Evolutionary conservation across 2,888 invertebrate species (phyloP), one percentile per base, ranked within the genome.

Genomic region (Luperina testacea): DNA sequence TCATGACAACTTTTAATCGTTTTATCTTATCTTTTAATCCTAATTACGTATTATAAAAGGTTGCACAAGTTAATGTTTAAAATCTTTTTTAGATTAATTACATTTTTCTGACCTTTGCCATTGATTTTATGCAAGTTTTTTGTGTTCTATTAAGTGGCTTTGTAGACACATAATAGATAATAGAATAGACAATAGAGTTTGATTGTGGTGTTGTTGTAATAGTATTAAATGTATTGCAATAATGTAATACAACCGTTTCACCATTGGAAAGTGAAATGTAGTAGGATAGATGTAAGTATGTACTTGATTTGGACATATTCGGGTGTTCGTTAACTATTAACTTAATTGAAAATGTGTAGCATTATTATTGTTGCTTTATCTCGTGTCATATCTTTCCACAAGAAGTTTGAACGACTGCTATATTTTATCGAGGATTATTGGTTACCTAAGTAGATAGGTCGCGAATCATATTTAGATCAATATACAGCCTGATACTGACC

Each of bases 11-110:
- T 64, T 70, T 71, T 51, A 51, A 80, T 82, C 61, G 64, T 70
- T 63, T 53, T 77, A 88, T 87, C 89, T 88, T 78, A 88, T 88
- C 88, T 81, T 70, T 63, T 63, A 73, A 89, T 89, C 89, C 68
- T 89, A 89, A 89, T 89, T 89, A 83, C 75, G 71, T 70, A 69
- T 57, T 45, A 81, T 72, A 85, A 86, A 84, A 87, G 81, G 57
- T 88, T 88, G 80, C 75, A 45, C 65, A 88, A 89, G 42, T 73
- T 72, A 65, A 70, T 69, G 79, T 82, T 88, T 87, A 81, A 85
- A 85, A 71, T 81, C 64, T 75, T 72, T 81, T 87, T 74, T 74
- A 77, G 84, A 82, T 85, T 89, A 89, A 89, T 89, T 88, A 84
- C 79, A 75, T 75, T 70, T 75, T 77, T 63, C 17, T 81, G 85